phyloP scores from a whole-genome alignment of 1,140 invertebrate genomes.

The Formica exsecta region DNA sequence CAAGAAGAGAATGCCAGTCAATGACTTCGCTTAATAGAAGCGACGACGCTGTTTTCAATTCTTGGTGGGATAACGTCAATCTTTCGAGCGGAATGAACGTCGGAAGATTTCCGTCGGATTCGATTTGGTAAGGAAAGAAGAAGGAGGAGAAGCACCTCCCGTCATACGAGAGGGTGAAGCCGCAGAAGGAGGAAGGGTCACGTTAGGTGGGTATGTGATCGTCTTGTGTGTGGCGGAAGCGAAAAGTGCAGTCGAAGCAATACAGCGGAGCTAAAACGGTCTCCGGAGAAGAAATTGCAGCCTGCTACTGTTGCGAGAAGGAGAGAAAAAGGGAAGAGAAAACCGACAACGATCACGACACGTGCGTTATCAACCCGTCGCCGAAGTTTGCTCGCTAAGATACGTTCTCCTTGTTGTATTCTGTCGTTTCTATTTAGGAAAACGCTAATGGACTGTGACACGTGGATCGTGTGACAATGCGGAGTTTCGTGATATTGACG shows the following conservation, averaged over 20 bases:
- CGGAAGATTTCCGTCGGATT: constrained; percentile 31
- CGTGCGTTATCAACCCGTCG: constrained; percentile 36
- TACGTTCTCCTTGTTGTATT: background rate
- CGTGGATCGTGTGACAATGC: constrained; percentile 24
- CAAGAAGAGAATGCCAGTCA: background rate
- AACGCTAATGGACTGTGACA: constrained; percentile 32
- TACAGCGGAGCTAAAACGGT: background rate
- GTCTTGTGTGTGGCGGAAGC: background rate
- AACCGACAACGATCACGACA: constrained; percentile 8
- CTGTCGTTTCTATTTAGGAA: background rate
- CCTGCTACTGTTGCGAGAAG: no score
- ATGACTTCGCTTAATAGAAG: constrained; percentile 35
- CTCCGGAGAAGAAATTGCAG: background rate
- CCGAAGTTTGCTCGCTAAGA: background rate
- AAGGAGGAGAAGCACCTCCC: background rate
- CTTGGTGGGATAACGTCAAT: constrained; percentile 25
- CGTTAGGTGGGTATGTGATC: constrained; percentile 14
- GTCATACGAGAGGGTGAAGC: background rate
- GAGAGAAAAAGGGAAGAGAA: background rate
- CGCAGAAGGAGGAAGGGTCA: background rate
- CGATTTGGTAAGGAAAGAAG: constrained; percentile 17
- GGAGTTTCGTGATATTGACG: background rate
- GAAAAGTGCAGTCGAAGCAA: constrained; percentile 42
- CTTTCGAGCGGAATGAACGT: constrained; percentile 15
- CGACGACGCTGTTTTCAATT: constrained; percentile 41